Base-by-base conservation (phyloP, 1,140 invertebrate species). In the Hyles vespertilio region DNA sequence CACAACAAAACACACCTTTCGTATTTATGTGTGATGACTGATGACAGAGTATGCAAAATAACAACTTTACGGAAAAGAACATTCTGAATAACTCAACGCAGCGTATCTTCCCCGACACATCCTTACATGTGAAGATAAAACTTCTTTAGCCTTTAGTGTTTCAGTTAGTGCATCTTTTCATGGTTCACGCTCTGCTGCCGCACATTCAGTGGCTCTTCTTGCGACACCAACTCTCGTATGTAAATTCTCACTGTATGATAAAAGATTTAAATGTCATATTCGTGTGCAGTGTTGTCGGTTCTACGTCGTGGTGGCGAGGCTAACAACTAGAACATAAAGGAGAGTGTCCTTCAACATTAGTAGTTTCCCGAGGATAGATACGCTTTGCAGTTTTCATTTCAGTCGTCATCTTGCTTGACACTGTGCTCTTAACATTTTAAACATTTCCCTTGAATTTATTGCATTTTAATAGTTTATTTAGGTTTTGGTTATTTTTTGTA, bases 181-280 rank as follows among this genome's bases (percentile, higher is more conserved):
- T 76, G 82, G 74, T 85, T 88, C 65, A 88, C 67, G 85, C 81
- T 85, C 73, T 64, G 83, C 71, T 84, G 79, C 66, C 60, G 63
- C 60, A 59, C 70, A 70, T 67, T 72, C 71, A 69, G 58, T 66
- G 58, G 64, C 68, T 82, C 69, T 77, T 79, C 76, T 72, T 78
- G 58, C 67, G 62, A 64, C 68, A 67, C 48, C 43, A 12, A 47
- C 6, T 55, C 50, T 5, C 57, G 54, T 22, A 60, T 60, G 58
- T 49, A 61, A 83, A 60, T 69, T 55, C 69, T 32, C 54, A 55
- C 72, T 65, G 67, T 79, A 76, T 61, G 8, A 4, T 32, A 12
- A 22, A 5, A 45, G 46, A 43, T 48, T 57, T 56, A 54, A 61
- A 49, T 56, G 46, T 49, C 65, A 62, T 56, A 62, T 70, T 32